phyloP scores from a whole-genome alignment of 2,888 invertebrate species.

The Orchesella flavescens region DNA sequence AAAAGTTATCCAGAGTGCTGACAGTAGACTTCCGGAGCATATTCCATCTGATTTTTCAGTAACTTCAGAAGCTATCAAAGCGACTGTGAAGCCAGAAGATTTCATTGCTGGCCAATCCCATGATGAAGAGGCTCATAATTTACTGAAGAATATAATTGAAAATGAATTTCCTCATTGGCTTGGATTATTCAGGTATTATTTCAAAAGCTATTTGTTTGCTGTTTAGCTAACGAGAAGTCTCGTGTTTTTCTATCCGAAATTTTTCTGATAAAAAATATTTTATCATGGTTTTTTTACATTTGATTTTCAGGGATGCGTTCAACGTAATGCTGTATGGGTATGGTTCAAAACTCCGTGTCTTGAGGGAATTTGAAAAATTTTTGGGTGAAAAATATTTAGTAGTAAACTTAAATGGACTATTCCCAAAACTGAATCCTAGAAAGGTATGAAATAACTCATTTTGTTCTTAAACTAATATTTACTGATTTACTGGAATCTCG shows the following conservation, averaged over 20 bases:
- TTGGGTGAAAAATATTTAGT: conserved; percentile 80
- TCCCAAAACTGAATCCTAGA: conserved; percentile 90
- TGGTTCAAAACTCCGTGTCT: conserved; percentile 88
- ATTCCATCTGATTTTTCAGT: conserved; percentile 64
- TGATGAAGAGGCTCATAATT: conserved; percentile 28
- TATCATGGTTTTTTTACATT: no score
- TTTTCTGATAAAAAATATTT: no score
- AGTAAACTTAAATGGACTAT: conserved; percentile 91
- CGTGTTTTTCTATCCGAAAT: no score
- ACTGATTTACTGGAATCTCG: no score
- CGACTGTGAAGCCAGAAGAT: conserved; percentile 21
- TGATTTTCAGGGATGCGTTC: conserved; percentile 83
- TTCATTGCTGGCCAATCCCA: conserved; percentile 39
- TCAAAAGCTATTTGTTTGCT: background rate
- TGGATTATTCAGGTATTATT: conserved; percentile 59
- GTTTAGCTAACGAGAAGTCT: no score
- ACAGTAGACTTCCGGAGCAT: conserved; percentile 55
- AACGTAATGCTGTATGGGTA: conserved; percentile 90
- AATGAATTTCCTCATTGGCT: conserved; percentile 68
- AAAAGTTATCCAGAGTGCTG: conserved; percentile 49
- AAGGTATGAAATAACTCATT: conserved; percentile 76
- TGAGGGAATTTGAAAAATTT: conserved; percentile 84
- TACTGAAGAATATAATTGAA: conserved; percentile 23
- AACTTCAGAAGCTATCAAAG: conserved; percentile 56
- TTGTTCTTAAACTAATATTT: no score